phyloP scores from a whole-genome alignment of 37 sponge, comb jelly and placozoan genomes.

The Halisarca cf. caerulea region DNA sequence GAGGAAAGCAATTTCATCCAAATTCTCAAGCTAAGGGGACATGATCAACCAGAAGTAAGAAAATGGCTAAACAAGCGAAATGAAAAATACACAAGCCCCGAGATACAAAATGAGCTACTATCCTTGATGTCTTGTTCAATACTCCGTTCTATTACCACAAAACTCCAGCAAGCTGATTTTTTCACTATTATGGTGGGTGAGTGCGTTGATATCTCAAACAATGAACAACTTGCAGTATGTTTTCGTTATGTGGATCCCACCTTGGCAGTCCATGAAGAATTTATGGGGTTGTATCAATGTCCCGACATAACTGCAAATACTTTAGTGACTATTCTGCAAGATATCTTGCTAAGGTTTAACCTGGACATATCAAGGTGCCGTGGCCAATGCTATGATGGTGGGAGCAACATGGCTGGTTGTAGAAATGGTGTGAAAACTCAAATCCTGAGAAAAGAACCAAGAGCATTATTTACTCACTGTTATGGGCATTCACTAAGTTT shows the following conservation, averaged over 20 bases:
- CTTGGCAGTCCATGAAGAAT: constrained; percentile 39
- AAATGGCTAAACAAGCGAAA: constrained; percentile 15
- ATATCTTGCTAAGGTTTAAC: constrained; percentile 9
- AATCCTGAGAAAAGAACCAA: constrained; percentile 19
- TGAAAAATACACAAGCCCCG: constrained; percentile 52
- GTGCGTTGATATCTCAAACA: constrained; percentile 40
- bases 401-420: constrained; percentile 38
- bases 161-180: constrained; percentile 17
- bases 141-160: constrained; percentile 16
- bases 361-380: constrained; percentile 20
- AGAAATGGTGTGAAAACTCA: constrained; percentile 31
- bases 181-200: constrained; percentile 38
- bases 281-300: constrained; percentile 35
- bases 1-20: constrained; percentile 36
- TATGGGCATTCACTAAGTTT: constrained; percentile 39
- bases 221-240: constrained; percentile 42
- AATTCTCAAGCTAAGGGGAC: background rate
- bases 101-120: constrained; percentile 47
- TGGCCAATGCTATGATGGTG: constrained; percentile 47
- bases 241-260: constrained; percentile 38
- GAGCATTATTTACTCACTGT: constrained; percentile 27
- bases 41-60: constrained; percentile 8
- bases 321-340: background rate
- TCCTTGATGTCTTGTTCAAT: constrained; percentile 19
- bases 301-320: background rate